Base-by-base conservation (phyloP, 2,888 invertebrate species). In the Tholera decimalis region DNA sequence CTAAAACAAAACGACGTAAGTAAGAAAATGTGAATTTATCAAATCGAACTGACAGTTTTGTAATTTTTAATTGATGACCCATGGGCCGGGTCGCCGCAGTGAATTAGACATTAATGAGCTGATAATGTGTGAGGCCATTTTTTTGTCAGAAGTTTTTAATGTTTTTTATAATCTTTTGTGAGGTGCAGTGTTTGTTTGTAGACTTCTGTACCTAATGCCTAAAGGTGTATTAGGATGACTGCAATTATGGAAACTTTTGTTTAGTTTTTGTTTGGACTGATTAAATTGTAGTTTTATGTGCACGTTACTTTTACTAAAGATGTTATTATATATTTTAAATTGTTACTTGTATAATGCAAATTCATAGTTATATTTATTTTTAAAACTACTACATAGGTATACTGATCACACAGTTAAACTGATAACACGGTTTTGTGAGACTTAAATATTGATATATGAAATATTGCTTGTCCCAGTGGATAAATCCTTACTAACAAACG, bases 101-200 rank as follows among this genome's bases (percentile, higher is more conserved):
- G 86, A 90, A 93, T 93, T 86, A 88, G 83, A 80, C 84, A 85
- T 86, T 89, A 89, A 92, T 92, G 87, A 91, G 85, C 89, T 88
- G 91, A 85, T 92, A 92, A 93, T 92, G 88, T 85, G 88, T 87
- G 87, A 79, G 73, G 86, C 83, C 79, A 88, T 89, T 80, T 77
- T 84, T 85, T 89, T 84, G 77, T 82, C 83, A 80, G 84, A 83
- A 84, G 84, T 82, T 68, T 54, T 22, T 56, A 24, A 37, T 49
- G 35, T 54, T 70, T 67, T 65, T 65, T 65, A 11, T 11, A 50
- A 46, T 53, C 53, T 73, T 79, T 81, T 81, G 49, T 73, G 30
- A 46, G 43, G 56, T 57, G 60, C 58, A 30, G 33, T 50, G 46
- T 68, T 68, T 74, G 58, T 75, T 75, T 77, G 37, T 57, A 56